Percentiles rank a stretch among this genome's conserved stretches.
Conservation (phyloP, 1,140 invertebrate species). For the Psix sp. region DNA sequence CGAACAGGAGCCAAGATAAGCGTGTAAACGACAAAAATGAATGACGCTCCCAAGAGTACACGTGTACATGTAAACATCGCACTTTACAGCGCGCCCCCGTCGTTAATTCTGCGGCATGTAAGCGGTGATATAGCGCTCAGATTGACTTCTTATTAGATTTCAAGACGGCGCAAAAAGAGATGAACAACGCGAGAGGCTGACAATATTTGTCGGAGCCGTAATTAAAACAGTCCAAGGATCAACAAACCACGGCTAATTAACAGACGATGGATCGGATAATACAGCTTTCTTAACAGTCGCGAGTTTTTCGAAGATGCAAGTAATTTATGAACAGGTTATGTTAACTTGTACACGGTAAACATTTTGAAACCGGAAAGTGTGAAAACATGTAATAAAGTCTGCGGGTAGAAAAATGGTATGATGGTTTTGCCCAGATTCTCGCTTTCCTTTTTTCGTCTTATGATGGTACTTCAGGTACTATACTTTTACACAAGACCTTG, state of each 20-base stretch:
- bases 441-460: no score
- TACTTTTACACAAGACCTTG: no score
- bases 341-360: constrained; percentile 19
- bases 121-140: constrained; percentile 36
- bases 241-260: constrained; percentile 39
- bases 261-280: constrained; percentile 34
- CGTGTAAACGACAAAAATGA: constrained; percentile 50
- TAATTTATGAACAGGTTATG: constrained; percentile 53
- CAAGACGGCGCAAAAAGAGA: constrained; percentile 18
- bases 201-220: constrained; percentile 3
- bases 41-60: constrained; percentile 28
- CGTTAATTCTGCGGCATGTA: constrained; percentile 46
- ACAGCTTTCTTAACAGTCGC: constrained; percentile 29
- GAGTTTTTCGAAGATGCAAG: no score
- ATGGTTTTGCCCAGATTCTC: neutral
- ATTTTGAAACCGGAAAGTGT: no score
- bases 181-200: constrained; percentile 2
- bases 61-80: constrained; percentile 41
- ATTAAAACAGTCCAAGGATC: constrained; percentile 21
- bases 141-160: constrained; percentile 56
- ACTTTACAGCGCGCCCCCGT: constrained; percentile 32
- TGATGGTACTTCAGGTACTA: no score
- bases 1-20: constrained; percentile 35
- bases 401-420: no score
- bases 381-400: no score